Evolutionary conservation across 2,113 vertebrate genomes (phyloP), one percentile per base, ranked within the genome.

Genomic region (Eulemur macaco): DNA sequence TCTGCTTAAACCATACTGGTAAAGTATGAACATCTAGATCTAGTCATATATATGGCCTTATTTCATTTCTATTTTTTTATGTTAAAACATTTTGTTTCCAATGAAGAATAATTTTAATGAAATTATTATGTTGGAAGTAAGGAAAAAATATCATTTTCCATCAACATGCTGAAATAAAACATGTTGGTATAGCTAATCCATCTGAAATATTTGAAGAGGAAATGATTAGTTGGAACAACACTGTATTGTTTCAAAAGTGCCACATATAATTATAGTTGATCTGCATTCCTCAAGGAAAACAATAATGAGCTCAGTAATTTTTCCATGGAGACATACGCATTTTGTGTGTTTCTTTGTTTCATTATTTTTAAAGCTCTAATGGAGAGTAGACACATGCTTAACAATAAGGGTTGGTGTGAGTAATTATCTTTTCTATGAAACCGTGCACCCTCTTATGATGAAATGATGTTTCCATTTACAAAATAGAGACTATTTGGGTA

Each of bases 81-180:
- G 8, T 96, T 88, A 97, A 97, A 69, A 8, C 74, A 45, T 58
- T 96, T 93, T 97, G n/a, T 95, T 96, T 97, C 18, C 29, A 92
- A 0, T 39, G 27, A 78, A 66, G n/a, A 76, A 31, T 29, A 47
- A 58, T 86, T 95, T 98, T 97, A 89, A 66, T 91, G 95, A 73
- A 91, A 95, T 78, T 92, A 91, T 71, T 86, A 56, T 91, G 13
- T 74, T 95, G 76, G 84, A 86, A 94, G 7, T 68, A 96, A 95
- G 85, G 94, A 74, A 94, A 97, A 97, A 97, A 73, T 90, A 4
- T 21, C 83, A 2, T 18, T 95, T 98, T 96, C 95, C 89, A 58
- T 93, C 95, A 97, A 90, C 34, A 23, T 69, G 63, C 42, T 18
- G 93, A 96, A 97, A 88, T 60, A 96, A 95, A 90, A 66, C 52